Percentiles rank a stretch among this genome's conserved stretches.
Evolutionary conservation across 2,113 vertebrate genomes (phyloP).

Genomic region (Brachionichthys hirsutus): DNA sequence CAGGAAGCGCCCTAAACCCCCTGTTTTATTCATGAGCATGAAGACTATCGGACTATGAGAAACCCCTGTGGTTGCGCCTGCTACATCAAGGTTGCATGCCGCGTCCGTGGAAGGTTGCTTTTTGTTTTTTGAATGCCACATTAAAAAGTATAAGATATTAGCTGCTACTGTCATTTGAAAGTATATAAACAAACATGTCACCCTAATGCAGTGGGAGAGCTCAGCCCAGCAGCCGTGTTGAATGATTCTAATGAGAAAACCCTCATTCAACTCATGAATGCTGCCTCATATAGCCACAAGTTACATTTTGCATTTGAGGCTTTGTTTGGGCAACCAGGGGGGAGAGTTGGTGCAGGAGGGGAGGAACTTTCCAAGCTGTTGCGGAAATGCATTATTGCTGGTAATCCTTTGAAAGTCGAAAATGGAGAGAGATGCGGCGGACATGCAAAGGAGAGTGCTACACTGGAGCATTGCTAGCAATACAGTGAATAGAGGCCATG

Average conservation of each 20-base stretch:
- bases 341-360: constrained; percentile 25
- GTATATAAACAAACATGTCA: constrained; percentile 62
- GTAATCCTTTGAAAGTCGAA: constrained; percentile 73
- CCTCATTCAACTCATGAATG: constrained; percentile 53
- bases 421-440: constrained; percentile 35
- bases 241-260: constrained; percentile 53
- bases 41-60: constrained; percentile 77
- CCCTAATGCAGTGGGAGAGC: constrained; percentile 25
- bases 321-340: constrained; percentile 45
- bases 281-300: constrained; percentile 45
- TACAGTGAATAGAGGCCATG: constrained; percentile 36
- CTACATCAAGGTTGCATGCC: constrained; percentile 77
- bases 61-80: constrained; percentile 79
- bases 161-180: constrained; percentile 59
- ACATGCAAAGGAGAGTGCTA: constrained; percentile 39
- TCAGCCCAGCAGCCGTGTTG: constrained; percentile 28
- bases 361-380: constrained; percentile 63
- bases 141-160: constrained; percentile 72
- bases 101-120: constrained; percentile 65
- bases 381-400: constrained; percentile 64
- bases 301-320: constrained; percentile 44
- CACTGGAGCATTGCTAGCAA: constrained; percentile 28
- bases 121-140: constrained; percentile 37
- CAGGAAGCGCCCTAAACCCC: constrained; percentile 81
- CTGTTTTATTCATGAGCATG: constrained; percentile 84